Percentiles rank a stretch among this genome's conserved stretches.
These are phyloP conservation scores for Pagrus major DNA, from an alignment of 2,113 vertebrate genomes.

Conservation along the genomic window DNA sequence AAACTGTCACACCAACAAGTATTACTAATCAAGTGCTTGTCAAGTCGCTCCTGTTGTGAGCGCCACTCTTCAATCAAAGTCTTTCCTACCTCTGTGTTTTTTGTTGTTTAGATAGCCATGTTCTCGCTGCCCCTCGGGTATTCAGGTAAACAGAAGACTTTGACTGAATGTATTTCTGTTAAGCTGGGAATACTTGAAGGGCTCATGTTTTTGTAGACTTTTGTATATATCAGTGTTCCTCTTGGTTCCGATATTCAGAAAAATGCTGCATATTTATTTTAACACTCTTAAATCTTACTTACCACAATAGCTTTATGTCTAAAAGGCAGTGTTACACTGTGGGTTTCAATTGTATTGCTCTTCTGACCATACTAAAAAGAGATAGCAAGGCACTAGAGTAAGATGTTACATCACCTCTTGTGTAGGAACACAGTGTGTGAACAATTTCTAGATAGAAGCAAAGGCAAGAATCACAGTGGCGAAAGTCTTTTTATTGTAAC, in stretches of 20 bases:
- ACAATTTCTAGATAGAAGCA: neutral
- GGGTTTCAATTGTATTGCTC: slow-evolving; percentile 5
- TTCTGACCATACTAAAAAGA: neutral
- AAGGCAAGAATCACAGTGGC: neutral
- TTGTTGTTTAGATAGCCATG: slow-evolving; percentile 7
- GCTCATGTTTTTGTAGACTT: neutral
- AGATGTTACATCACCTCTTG: slow-evolving; percentile 6
- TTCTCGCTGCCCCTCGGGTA: slow-evolving; percentile 3
- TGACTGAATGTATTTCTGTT: slow-evolving; percentile 14
- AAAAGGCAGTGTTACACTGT: neutral
- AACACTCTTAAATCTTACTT: slow-evolving; percentile 1
- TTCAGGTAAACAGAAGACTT: neutral
- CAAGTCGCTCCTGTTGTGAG: slow-evolving; percentile 6
- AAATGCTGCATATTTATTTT: neutral
- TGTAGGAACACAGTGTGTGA: slow-evolving; percentile 14
- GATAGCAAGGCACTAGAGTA: neutral
- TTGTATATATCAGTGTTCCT: neutral
- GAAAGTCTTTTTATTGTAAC: neutral
- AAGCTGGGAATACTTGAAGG: slow-evolving; percentile 5
- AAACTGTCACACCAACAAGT: too few species aligned
- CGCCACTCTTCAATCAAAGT: neutral
- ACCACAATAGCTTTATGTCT: neutral
- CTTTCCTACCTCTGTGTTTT: slow-evolving; percentile 9
- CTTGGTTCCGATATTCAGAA: neutral
- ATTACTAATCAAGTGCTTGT: neutral